phyloP scores from a whole-genome alignment of 2,113 vertebrate species.

The Plotosus lineatus region DNA sequence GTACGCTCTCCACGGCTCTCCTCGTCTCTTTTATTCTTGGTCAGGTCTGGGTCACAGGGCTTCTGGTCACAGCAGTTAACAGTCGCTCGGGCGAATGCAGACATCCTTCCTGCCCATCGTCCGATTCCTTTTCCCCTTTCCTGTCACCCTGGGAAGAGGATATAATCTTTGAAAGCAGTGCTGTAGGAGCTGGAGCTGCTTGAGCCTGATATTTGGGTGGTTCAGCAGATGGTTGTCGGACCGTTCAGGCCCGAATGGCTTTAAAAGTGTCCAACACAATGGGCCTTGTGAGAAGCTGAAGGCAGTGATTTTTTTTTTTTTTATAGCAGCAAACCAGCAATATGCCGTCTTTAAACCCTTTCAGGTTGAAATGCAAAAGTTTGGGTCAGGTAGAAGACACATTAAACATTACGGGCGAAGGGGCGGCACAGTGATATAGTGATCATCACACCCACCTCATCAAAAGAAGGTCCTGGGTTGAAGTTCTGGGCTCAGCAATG shows the following conservation, averaged over 20 bases:
- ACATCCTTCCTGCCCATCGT: slow-evolving; percentile 55
- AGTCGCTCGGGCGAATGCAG: slow-evolving; percentile 36
- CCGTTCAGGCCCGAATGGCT: slow-evolving; percentile 36
- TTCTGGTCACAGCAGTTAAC: slow-evolving; percentile 44
- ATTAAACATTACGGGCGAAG: too few species aligned
- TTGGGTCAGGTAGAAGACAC: slow-evolving; percentile 43
- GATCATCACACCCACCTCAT: too few species aligned
- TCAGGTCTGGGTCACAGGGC: slow-evolving; percentile 8
- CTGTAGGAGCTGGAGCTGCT: slow-evolving; percentile 32
- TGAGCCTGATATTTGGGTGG: slow-evolving; percentile 41
- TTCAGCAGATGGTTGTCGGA: slow-evolving; percentile 45
- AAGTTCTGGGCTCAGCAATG: too few species aligned
- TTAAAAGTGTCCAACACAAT: slow-evolving; percentile 60
- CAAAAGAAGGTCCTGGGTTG: too few species aligned
- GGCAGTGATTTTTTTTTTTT: too few species aligned
- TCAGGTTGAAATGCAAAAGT: slow-evolving; percentile 61
- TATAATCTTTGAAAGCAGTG: slow-evolving; percentile 67
- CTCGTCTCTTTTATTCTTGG: neutral
- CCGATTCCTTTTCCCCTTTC: slow-evolving; percentile 50
- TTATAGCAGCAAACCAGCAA: slow-evolving; percentile 66
- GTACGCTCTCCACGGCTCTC: neutral
- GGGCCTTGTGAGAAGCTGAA: slow-evolving; percentile 69
- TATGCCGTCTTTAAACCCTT: slow-evolving; percentile 60
- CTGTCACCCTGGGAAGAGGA: slow-evolving; percentile 58
- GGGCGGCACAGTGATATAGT: too few species aligned